Conservation (phyloP, 2,888 invertebrate species). For the Apamea crenata region DNA sequence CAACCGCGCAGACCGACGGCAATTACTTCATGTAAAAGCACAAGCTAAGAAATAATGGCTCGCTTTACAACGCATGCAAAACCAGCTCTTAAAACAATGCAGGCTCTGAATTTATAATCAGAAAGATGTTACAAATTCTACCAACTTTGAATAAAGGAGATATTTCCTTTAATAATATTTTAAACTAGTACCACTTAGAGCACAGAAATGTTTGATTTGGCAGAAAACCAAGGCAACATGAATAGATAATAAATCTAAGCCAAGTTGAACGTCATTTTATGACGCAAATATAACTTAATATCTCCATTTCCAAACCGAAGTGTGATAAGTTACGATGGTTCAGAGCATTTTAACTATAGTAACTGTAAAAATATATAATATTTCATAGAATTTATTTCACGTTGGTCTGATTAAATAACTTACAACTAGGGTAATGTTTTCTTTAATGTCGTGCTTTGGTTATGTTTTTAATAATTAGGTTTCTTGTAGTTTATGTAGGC, state of each 20-base stretch:
- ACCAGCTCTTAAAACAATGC: conserved; percentile 36
- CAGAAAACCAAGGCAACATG: conserved; percentile 8
- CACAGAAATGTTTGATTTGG: background rate
- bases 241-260: background rate
- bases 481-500: background rate
- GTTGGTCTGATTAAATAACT: conserved; percentile 11
- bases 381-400: conserved; percentile 6
- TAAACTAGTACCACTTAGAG: background rate
- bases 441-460: conserved; percentile 3
- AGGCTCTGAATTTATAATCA: conserved; percentile 2
- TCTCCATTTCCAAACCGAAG: background rate
- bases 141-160: background rate
- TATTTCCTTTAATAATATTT: background rate
- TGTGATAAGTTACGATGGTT: conserved; percentile 3
- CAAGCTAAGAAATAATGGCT: conserved; percentile 24
- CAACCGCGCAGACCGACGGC: conserved; percentile 2
- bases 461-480: conserved; percentile 38
- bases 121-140: background rate
- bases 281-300: conserved; percentile 19
- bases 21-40: conserved; percentile 27
- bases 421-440: conserved; percentile 40
- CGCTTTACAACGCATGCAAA: conserved; percentile 33
- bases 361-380: conserved; percentile 11
- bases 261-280: conserved; percentile 13
- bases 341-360: conserved; percentile 1